A percentile compares a stretch with the other conserved stretches of the same genome.
These are phyloP conservation scores for Halocaridina rubra DNA, from an alignment of 2,888 invertebrate species.

Conservation along the genomic window DNA sequence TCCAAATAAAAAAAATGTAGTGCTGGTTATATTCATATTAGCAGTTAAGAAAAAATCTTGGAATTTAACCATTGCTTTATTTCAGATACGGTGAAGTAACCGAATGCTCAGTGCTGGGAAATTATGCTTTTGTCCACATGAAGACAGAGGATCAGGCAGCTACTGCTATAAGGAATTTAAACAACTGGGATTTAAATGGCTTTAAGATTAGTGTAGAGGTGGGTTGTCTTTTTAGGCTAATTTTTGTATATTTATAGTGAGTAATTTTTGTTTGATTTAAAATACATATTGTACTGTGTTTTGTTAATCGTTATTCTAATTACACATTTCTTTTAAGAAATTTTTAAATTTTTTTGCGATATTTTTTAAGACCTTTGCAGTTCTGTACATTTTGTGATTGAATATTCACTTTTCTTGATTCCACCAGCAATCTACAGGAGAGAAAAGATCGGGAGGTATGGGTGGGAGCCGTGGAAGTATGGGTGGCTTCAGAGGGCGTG, in stretches of 20 bases:
- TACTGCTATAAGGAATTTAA: conserved; percentile 82
- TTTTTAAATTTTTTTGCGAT: neutral
- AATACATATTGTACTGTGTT: no score
- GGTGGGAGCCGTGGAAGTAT: conserved; percentile 63
- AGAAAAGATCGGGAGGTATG: conserved; percentile 65
- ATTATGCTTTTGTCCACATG: conserved; percentile 94
- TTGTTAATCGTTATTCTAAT: neutral
- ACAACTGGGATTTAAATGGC: conserved; percentile 86
- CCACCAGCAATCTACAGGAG: conserved; percentile 66
- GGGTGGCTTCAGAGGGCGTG: conserved; percentile 58
- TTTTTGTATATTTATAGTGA: no score
- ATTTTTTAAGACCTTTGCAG: neutral
- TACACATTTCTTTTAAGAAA: neutral
- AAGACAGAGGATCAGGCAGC: conserved; percentile 84
- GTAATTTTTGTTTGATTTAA: no score
- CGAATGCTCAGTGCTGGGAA: conserved; percentile 94
- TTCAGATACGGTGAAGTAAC: conserved; percentile 79
- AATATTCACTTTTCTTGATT: no score
- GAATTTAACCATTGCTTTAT: neutral
- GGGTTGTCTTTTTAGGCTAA: no score
- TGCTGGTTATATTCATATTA: no score
- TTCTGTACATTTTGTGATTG: no score
- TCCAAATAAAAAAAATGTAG: no score
- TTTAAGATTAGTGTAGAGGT: conserved; percentile 84
- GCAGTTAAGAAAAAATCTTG: no score